Base-by-base conservation (phyloP, 2,797 vertebrate species). In the Odontamblyopus lacepedii region DNA sequence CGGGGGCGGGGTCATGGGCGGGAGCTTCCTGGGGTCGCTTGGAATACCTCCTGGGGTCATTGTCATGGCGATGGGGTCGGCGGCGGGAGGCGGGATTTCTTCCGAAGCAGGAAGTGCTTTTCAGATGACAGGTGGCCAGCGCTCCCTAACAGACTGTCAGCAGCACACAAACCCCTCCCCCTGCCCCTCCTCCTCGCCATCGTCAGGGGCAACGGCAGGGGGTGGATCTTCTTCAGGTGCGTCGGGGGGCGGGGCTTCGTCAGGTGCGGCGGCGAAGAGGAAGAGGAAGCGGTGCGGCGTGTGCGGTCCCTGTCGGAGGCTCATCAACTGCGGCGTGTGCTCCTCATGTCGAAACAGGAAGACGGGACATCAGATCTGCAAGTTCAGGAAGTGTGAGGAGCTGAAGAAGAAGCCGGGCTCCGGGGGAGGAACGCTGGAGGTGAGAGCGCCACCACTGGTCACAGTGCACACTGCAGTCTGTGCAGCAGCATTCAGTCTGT, bases 301-400 rank as follows among this genome's bases (percentile, higher is more conserved):
- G 67, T 98, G 97, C 79, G 95, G 95, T 74, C 96, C 97, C 79
- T 98, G 96, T 93, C 87, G 96, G 83, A 89, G 96, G 85, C 96
- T 97, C 73, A 97, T 95, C 92, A 97, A 96, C 95, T 95, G 96
- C 76, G 96, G 97, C 76, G 97, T 97, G 81, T 96, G 95, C 90
- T 96, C 96, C 77, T 96, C 96, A 67, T 97, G 96, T 91, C 94
- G 96, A 85, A 97, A 97, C 94, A 93, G 96, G 91, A 96, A 96
- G 94, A 97, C 96, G 65, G 96, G 96, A 88, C 96, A 97, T 90
- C 96, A 97, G 95, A 97, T 97, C 95, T 97, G 96, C 93, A 97
- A 97, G 86, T 90, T 92, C 87, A 91, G 91, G 82, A 91, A 92
- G 93, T 96, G 96, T 68, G 95, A 97, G 66, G 96, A 97, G 93